A percentile compares a stretch with the other conserved stretches of the same genome.
phyloP scores from a whole-genome alignment of 2,888 invertebrate species.

The Philhelius pedissequus region DNA sequence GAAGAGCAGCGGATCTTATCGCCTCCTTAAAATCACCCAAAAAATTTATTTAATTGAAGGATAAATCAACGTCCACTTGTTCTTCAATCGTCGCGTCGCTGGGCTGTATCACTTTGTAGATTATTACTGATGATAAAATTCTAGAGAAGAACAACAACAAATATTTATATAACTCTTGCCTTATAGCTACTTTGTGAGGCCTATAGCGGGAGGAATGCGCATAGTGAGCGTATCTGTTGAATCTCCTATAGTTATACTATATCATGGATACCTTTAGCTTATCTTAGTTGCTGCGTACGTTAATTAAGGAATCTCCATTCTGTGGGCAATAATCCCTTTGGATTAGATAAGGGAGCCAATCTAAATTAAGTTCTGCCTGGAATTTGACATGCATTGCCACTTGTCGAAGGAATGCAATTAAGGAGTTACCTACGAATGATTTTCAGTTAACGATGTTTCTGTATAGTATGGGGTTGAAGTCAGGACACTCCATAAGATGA shows the following conservation, averaged over 20 bases:
- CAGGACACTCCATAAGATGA: not conserved
- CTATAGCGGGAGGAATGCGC: not conserved
- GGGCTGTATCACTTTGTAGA: slow-evolving; percentile 45
- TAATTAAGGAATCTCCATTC: slow-evolving; percentile 59
- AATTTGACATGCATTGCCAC: slow-evolving; percentile 53
- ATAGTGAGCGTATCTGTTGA: slow-evolving; percentile 26
- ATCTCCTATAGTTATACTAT: not conserved
- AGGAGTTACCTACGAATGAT: not conserved
- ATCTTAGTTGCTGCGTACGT: slow-evolving; percentile 44
- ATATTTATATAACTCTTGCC: not conserved
- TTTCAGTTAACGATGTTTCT: not conserved
- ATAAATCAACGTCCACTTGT: slow-evolving; percentile 66
- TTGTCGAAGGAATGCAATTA: slow-evolving; percentile 59
- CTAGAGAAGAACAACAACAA: slow-evolving; percentile 31
- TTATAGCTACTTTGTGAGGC: not conserved
- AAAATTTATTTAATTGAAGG: slow-evolving; percentile 64
- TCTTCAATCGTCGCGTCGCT: slow-evolving; percentile 57
- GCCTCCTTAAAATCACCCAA: slow-evolving; percentile 40
- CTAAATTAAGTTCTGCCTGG: not conserved
- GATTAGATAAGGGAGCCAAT: slow-evolving; percentile 33
- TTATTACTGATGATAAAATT: slow-evolving; percentile 52
- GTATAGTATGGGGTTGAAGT: not conserved
- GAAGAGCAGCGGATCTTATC: slow-evolving; percentile 30
- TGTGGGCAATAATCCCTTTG: slow-evolving; percentile 30
- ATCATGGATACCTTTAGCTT: not conserved